Percentiles rank a stretch among this genome's conserved stretches.
These are phyloP conservation scores for Hippolais icterina DNA, from an alignment of 2,113 vertebrate genomes.

Conservation along the genomic window DNA sequence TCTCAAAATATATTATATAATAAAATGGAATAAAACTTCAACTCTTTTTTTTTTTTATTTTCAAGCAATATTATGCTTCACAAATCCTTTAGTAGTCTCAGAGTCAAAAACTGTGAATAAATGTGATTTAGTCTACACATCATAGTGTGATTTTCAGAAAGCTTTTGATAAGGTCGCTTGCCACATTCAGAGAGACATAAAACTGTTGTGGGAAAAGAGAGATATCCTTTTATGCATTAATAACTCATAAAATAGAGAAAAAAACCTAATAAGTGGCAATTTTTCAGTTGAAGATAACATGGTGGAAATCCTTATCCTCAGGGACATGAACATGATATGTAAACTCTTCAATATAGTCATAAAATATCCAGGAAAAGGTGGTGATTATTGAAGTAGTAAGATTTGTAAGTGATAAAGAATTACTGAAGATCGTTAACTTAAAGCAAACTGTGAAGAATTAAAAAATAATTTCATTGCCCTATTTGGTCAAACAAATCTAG, in stretches of 20 bases:
- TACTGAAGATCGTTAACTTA: background rate
- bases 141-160: background rate
- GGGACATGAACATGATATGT: fast-evolving
- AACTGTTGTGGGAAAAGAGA: background rate
- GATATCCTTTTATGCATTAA: background rate
- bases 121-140: background rate
- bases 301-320: background rate
- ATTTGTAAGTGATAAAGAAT: background rate
- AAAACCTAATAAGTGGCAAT: background rate
- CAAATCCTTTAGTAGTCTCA: background rate
- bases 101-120: background rate
- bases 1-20: background rate
- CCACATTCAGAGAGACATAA: background rate
- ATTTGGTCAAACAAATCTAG: background rate
- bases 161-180: background rate
- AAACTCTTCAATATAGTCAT: background rate
- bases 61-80: background rate
- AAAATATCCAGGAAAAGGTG: background rate
- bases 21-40: background rate
- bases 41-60: background rate
- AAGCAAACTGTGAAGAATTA: background rate
- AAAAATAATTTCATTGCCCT: background rate
- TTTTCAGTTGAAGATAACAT: background rate
- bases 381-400: background rate
- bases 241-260: background rate